Percentiles rank a stretch among this genome's conserved stretches.
phyloP scores from a whole-genome alignment of 2,888 invertebrate genomes.

The Drosophila atroscutellata region DNA sequence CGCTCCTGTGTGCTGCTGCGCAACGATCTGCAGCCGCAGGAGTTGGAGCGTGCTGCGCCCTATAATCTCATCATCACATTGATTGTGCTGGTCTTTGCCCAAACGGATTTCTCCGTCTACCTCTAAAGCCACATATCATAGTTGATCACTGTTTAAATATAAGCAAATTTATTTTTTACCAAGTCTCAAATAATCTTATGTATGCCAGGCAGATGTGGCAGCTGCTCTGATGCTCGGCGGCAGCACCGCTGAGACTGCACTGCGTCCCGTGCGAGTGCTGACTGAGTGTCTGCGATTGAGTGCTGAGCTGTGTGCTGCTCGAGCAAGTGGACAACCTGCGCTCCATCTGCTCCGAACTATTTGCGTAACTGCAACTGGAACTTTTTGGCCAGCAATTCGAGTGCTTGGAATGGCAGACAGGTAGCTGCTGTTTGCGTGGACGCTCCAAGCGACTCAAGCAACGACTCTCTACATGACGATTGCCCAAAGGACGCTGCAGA shows the following conservation, averaged over 20 bases:
- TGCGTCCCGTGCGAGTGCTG: conserved; percentile 53
- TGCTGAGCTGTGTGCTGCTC: conserved; percentile 64
- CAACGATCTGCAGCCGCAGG: conserved; percentile 68
- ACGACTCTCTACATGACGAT: conserved; percentile 40
- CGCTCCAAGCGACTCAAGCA: conserved; percentile 42
- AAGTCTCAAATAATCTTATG: conserved; percentile 59
- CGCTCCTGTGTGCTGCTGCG: conserved; percentile 80
- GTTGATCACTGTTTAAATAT: conserved; percentile 22
- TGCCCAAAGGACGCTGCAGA: conserved; percentile 23
- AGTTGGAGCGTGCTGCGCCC: conserved; percentile 77
- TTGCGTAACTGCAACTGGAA: conserved; percentile 12
- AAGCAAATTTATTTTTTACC: conserved; percentile 34
- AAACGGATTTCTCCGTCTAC: conserved; percentile 82
- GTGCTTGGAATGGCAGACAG: conserved; percentile 80
- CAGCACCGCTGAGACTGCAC: conserved; percentile 35
- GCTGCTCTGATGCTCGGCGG: conserved; percentile 62
- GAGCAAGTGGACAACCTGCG: conserved; percentile 72
- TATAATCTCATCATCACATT: conserved; percentile 83
- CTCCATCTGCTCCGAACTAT: conserved; percentile 21
- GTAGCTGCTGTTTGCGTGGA: conserved; percentile 78
- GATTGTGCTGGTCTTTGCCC: conserved; percentile 83
- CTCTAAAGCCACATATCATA: conserved; percentile 58
- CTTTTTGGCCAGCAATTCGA: conserved; percentile 41
- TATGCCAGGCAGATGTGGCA: conserved; percentile 80
- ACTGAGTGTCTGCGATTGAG: conserved; percentile 56